Evolutionary conservation across 64 coral and sea anemone species (phyloP).

Genomic region (Pocillopora damicornis): DNA sequence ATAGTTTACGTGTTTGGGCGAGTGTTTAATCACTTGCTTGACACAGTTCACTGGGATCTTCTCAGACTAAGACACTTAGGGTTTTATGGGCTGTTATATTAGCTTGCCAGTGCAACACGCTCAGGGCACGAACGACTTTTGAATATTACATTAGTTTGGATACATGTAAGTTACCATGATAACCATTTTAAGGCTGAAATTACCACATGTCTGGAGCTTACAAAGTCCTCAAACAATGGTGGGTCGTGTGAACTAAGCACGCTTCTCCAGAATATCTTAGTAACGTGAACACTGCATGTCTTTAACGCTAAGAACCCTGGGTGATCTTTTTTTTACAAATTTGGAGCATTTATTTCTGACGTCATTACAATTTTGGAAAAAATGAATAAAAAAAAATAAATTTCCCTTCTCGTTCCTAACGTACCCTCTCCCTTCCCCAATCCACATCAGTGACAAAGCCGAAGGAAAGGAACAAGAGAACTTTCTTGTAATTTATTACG

Average conservation of each 20-base stretch:
- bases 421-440: too few relatives aligned
- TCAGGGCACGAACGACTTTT: not conserved
- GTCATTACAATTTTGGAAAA: not conserved
- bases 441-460: too few relatives aligned
- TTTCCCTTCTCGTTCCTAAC: too few relatives aligned
- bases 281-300: constrained; percentile 8
- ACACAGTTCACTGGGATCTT: not conserved
- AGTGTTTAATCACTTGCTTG: not conserved
- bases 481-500: too few relatives aligned
- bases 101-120: not conserved
- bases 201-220: not conserved
- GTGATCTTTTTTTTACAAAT: not conserved
- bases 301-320: not conserved
- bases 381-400: not conserved
- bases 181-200: not conserved
- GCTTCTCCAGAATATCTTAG: not conserved
- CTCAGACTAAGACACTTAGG: not conserved
- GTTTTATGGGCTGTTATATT: not conserved
- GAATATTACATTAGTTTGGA: not conserved
- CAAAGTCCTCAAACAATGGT: not conserved
- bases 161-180: not conserved
- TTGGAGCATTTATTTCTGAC: not conserved
- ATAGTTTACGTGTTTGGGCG: not conserved
- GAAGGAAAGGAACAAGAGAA: too few relatives aligned
- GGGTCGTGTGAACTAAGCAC: not conserved